A percentile compares a stretch with the other conserved stretches of the same genome.
These are phyloP conservation scores for Labeo calbasu DNA, from an alignment of 2,797 vertebrate species.

Conservation along the genomic window DNA sequence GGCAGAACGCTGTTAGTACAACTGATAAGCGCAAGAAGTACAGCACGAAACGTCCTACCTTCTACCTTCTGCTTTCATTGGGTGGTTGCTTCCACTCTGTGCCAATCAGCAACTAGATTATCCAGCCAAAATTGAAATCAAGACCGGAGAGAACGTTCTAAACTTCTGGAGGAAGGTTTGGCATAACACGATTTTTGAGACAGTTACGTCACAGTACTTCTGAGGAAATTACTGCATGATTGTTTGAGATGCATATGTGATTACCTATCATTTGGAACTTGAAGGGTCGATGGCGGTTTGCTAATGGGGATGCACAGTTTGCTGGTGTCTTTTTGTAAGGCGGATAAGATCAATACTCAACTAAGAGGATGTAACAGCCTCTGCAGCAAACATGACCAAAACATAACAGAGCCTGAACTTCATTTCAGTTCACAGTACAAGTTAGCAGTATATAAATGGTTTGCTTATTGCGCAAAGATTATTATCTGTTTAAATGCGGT, in stretches of 20 bases:
- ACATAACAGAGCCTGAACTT: not conserved
- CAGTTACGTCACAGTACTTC: not conserved
- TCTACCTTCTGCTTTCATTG: not conserved
- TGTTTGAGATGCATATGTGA: not conserved
- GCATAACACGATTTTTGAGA: not conserved
- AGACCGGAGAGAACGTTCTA: not conserved
- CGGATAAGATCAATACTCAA: not conserved
- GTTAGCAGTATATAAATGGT: not conserved
- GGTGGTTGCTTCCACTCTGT: not conserved
- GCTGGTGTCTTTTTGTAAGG: not conserved
- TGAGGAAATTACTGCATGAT: slow-evolving; percentile 12
- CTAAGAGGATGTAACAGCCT: not conserved
- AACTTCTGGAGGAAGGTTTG: slow-evolving; percentile 5
- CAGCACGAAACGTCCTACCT: slow-evolving; percentile 13
- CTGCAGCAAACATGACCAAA: not conserved
- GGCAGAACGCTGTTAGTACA: not conserved
- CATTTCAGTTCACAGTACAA: not conserved
- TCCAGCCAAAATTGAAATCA: slow-evolving; percentile 2
- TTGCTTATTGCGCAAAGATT: not conserved
- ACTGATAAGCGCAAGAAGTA: slow-evolving; percentile 1
- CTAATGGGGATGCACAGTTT: not conserved
- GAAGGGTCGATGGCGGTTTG: not conserved
- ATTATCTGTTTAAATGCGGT: not conserved
- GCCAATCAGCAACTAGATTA: slow-evolving; percentile 3
- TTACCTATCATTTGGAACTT: not conserved